Evolutionary conservation across 2,797 vertebrate genomes (phyloP), one percentile per base, ranked within the genome.

Genomic region (Kryptolebias ocellatus): DNA sequence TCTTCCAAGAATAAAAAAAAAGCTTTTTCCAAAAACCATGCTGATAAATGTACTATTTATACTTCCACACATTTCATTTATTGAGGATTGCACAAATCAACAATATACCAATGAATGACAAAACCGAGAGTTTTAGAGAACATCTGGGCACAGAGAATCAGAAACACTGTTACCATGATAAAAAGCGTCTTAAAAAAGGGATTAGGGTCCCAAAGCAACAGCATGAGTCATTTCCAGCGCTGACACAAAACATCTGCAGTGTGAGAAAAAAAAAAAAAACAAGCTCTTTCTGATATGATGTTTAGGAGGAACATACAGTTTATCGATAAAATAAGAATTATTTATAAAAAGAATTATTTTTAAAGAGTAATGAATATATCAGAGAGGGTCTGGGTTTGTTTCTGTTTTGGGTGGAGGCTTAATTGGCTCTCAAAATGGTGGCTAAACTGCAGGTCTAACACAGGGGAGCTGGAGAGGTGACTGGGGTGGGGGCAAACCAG

Each of bases 321-420:
- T n/a, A 69, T 59, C n/a, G 28, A 27, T 45, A 24, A 72, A 74
- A 31, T 17, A 4, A 59, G 39, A n/a, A 67, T 54, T 16, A 18
- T 10, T 50, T 55, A 51, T 37, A 50, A 47, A 17, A 17, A 47
- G 1, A n/a, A 10, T 53, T 65, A 4, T 55, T 55, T 24, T 15
- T 18, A 53, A 49, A n/a, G 5, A 47, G 45, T 47, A 47, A 18
- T 47, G 46, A 3, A n/a, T 70, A 53, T 59, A 66, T 76, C 57
- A 56, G 47, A 78, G 70, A 58, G 50, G 62, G 78, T 89, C 84
- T 81, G 46, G 20, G 55, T 60, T 76, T 78, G 29, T 24, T 57
- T 76, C 27, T 80, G 84, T 87, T 87, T 86, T 86, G 76, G 62
- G 79, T 83, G 76, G 83, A 90, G 78, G 84, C 64, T 54, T 63